Percentiles rank a stretch among this genome's conserved stretches.
phyloP scores from a whole-genome alignment of 2,888 invertebrate genomes.

The Eumerus sabulonum region DNA sequence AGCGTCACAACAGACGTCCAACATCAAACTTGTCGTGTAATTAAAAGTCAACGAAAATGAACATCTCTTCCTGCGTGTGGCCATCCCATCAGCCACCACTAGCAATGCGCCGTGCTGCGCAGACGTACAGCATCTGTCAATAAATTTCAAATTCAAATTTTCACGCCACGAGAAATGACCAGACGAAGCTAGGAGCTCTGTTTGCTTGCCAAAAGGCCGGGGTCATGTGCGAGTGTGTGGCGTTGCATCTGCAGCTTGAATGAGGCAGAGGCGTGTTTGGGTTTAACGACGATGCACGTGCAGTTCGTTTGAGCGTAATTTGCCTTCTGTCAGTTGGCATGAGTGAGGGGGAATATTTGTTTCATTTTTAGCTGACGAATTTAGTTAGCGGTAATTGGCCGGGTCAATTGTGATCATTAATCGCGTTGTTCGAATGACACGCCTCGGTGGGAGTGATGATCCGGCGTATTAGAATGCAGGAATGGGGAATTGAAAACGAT shows the following conservation, averaged over 20 bases:
- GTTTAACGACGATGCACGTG: slow-evolving; percentile 16
- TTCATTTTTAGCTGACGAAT: slow-evolving; percentile 36
- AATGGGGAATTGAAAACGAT: neutral
- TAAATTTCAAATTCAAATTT: slow-evolving; percentile 65
- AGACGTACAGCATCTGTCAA: slow-evolving; percentile 33
- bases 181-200: slow-evolving; percentile 5
- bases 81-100: slow-evolving; percentile 11
- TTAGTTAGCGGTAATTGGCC: slow-evolving; percentile 56
- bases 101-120: neutral
- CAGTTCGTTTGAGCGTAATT: slow-evolving; percentile 53
- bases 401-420: slow-evolving; percentile 61
- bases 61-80: slow-evolving; percentile 64
- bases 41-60: slow-evolving; percentile 62
- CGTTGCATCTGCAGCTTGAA: neutral
- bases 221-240: slow-evolving; percentile 32
- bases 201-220: slow-evolving; percentile 38
- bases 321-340: slow-evolving; percentile 49
- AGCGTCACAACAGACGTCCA: neutral
- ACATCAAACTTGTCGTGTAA: slow-evolving; percentile 53
- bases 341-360: slow-evolving; percentile 53
- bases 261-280: neutral
- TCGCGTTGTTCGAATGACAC: slow-evolving; percentile 28
- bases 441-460: slow-evolving; percentile 33
- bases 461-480: slow-evolving; percentile 48
- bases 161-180: slow-evolving; percentile 43